Evolutionary conservation across 2,113 vertebrate species (phyloP), one percentile per base, ranked within the genome.

Genomic region (Polypterus senegalus): DNA sequence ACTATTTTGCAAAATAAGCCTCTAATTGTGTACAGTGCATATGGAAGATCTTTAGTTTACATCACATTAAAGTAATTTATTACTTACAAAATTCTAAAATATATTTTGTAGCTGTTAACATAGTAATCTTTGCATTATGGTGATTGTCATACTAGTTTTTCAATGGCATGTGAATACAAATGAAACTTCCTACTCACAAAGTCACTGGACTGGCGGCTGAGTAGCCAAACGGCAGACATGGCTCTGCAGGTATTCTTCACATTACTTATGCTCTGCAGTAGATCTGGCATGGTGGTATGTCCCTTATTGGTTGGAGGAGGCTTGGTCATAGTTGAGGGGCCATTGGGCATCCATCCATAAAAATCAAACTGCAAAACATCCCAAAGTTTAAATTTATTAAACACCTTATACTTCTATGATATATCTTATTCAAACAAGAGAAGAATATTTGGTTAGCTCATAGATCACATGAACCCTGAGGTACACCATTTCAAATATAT

Each of bases 291-390:
- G 55, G 48, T 49, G 6, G 60, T 58, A 10, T 60, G 49, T 5
- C 43, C 2, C 45, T 65, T 65, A 49, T 8, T 3, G 7, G 54
- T 48, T 4, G 63, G 63, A 3, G 51, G 49, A 27, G 63, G 63
- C 49, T 54, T 3, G 57, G 49, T 52, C 63, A 64, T 64, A 43
- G 51, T 64, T 11, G 63, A 54, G 6, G 63, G 63, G 27, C 63
- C 51, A 47, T 64, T 64, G 52, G 63, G 63, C 49, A 60, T 60
- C 63, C 58, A 65, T 11, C 58, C 46, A 47, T 65, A 65, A 9
- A 48, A 45, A n/a, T 60, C 63, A 27, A 46, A 61, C 63, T 65
- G 52, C 54, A 47, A n/a, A 27, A 56, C 3, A 56, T 27, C 27
- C 27, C 27, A 27, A 27, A 27, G 27, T 27, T 27, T 27, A 27